Evolutionary conservation across 2,888 invertebrate genomes (phyloP).

Genomic region (Anticlea derivata): DNA sequence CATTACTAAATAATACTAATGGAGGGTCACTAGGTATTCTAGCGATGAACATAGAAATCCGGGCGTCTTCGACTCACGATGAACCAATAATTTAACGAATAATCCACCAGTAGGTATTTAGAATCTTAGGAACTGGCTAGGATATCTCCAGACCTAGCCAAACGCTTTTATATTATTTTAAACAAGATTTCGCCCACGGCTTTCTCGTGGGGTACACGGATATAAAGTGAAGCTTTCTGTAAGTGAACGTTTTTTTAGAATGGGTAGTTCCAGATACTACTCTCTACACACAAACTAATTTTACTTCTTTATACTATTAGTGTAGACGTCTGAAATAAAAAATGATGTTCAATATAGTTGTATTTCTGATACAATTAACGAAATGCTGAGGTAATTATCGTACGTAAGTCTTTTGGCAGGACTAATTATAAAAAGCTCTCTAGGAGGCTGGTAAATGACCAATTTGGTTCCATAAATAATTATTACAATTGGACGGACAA

Average conservation of each 20-base stretch:
- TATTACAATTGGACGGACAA: constrained; percentile 2
- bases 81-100: constrained; percentile 7
- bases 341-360: too few relatives aligned
- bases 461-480: constrained; percentile 2
- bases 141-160: not conserved
- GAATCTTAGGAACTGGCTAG: not conserved
- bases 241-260: too few relatives aligned
- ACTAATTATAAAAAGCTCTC: constrained; percentile 9
- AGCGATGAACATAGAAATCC: not conserved
- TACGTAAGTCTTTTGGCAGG: not conserved
- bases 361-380: too few relatives aligned
- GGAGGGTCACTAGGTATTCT: not conserved
- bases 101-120: not conserved
- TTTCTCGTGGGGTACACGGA: too few relatives aligned
- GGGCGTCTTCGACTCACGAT: constrained; percentile 1
- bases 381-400: not conserved
- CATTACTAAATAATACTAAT: not conserved
- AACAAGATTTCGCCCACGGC: too few relatives aligned
- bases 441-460: constrained; percentile 3
- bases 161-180: too few relatives aligned
- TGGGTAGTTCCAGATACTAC: too few relatives aligned
- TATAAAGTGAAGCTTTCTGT: too few relatives aligned
- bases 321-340: too few relatives aligned
- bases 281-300: too few relatives aligned
- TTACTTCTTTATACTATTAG: too few relatives aligned